Percentiles rank a stretch among this genome's conserved stretches.
These are phyloP conservation scores for Dryobota labecula DNA, from an alignment of 2,888 invertebrate species.

Conservation along the genomic window DNA sequence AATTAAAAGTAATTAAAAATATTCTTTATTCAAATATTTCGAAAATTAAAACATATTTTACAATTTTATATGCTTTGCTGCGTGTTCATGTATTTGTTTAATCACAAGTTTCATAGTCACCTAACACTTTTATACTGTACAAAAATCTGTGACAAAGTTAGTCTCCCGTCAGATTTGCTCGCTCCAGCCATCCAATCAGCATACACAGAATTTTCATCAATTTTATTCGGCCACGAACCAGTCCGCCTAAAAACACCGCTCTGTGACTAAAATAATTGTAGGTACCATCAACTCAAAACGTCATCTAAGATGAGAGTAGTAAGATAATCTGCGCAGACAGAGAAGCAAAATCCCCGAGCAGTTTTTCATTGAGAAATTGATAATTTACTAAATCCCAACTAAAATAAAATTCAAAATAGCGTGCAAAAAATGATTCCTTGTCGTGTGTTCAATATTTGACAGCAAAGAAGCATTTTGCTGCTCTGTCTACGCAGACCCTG, in stretches of 20 bases:
- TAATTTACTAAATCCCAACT: not conserved
- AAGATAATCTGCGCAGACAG: not conserved
- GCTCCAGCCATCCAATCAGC: constrained; percentile 44
- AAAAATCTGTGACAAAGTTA: constrained; percentile 18
- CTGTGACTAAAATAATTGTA: constrained; percentile 4
- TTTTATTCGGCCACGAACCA: constrained; percentile 29
- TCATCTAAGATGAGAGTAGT: not conserved
- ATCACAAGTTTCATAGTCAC: not conserved
- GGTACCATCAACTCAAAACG: not conserved
- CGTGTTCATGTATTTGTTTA: not conserved
- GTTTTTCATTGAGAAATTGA: not conserved
- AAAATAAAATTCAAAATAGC: not conserved
- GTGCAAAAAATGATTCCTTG: not conserved
- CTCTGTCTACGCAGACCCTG: not conserved
- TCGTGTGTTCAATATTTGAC: not conserved
- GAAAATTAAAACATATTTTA: not conserved
- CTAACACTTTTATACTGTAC: not conserved
- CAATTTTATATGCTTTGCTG: not conserved
- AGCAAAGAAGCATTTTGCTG: not conserved
- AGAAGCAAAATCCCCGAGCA: not conserved
- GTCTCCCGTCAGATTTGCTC: constrained; percentile 31
- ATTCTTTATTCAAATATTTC: not conserved
- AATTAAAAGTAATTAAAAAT: constrained; percentile 3
- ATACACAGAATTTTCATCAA: constrained; percentile 23
- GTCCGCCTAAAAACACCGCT: constrained; percentile 13